Evolutionary conservation across 2,113 vertebrate genomes (phyloP).

Genomic region (Ammodramus savannarum): DNA sequence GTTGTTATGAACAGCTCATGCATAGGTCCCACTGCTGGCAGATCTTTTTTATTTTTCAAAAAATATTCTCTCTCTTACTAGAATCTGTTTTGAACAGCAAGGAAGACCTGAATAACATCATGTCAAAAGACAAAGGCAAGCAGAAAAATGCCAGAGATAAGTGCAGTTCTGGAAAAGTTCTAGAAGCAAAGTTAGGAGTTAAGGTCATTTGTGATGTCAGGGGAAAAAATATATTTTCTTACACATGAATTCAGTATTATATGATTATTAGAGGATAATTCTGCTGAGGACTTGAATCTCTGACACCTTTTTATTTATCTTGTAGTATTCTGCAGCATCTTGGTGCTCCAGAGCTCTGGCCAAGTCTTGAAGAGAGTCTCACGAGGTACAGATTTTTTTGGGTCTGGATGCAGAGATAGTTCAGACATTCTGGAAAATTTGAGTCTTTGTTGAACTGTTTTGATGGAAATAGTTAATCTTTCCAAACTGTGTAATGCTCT

Average conservation of each 20-base stretch:
- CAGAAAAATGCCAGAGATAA: neutral
- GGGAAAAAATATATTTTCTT: neutral
- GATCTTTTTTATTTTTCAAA: neutral
- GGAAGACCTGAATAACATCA: neutral
- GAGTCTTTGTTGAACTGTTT: neutral
- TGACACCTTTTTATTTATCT: neutral
- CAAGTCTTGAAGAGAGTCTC: neutral
- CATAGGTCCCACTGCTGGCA: neutral
- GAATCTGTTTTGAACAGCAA: neutral
- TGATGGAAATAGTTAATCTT: neutral
- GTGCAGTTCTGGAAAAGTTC: neutral
- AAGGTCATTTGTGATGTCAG: neutral
- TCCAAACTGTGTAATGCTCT: neutral
- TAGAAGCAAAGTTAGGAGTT: neutral
- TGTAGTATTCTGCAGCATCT: neutral
- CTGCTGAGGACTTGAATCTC: neutral
- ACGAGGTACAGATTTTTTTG: accelerated
- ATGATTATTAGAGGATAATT: neutral
- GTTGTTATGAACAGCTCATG: neutral
- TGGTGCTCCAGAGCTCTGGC: neutral
- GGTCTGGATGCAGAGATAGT: neutral
- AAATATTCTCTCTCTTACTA: neutral
- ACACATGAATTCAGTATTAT: neutral
- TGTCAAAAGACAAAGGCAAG: neutral
- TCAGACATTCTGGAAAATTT: neutral